Evolutionary conservation across 2,888 invertebrate genomes (phyloP).

Genomic region (Thecophora atra): DNA sequence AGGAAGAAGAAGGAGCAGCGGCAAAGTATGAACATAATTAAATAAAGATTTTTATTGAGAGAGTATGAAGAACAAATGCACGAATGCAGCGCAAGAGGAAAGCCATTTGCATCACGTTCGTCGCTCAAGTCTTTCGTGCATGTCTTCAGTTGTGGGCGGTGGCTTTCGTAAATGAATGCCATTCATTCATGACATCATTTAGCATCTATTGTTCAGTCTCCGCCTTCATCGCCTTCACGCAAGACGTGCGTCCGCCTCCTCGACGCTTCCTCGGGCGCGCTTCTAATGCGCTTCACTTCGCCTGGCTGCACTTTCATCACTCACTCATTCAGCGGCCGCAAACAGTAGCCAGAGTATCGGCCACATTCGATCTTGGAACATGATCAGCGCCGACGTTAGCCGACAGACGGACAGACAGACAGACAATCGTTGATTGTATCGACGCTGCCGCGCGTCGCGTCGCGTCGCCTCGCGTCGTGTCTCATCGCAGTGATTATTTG

Average conservation of each 20-base stretch:
- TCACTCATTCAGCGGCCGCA: background rate
- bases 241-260: no score
- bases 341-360: slow-evolving; percentile 27
- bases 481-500: slow-evolving; percentile 15
- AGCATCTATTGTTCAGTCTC: background rate
- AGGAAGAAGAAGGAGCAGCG: no score
- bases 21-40: no score
- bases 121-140: slow-evolving; percentile 10
- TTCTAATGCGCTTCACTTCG: background rate
- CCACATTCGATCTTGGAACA: slow-evolving; percentile 27
- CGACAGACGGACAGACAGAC: no score
- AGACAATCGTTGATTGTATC: no score
- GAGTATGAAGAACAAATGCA: background rate
- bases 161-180: no score
- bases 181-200: background rate
- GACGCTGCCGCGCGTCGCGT: background rate
- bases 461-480: background rate
- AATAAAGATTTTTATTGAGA: no score
- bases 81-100: background rate
- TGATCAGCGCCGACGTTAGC: slow-evolving; percentile 3
- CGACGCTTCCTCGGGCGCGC: no score
- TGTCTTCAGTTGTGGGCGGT: no score
- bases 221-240: no score
- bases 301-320: background rate
- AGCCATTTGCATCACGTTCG: slow-evolving; percentile 2